Conservation (phyloP, 2,888 invertebrate genomes). For the Clanis bilineata region DNA sequence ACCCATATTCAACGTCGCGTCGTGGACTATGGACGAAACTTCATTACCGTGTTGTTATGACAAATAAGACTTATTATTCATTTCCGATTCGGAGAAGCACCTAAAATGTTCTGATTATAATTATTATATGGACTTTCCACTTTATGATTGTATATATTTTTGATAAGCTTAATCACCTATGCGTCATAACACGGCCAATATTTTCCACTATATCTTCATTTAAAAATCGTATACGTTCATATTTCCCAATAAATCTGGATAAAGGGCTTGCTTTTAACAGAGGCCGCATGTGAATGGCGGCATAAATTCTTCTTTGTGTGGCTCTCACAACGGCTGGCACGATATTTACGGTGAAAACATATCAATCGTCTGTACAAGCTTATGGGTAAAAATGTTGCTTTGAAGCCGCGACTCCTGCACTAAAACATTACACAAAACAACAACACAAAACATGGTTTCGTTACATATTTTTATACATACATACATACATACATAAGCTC, state of each 20-base stretch:
- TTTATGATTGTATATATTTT: not conserved
- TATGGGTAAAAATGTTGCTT: conserved; percentile 4
- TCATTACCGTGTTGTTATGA: no score
- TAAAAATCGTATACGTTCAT: conserved; percentile 20
- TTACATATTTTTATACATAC: no score
- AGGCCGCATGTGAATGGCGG: conserved; percentile 40
- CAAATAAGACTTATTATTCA: no score
- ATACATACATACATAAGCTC: no score
- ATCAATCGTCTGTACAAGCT: conserved; percentile 1
- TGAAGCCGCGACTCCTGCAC: not conserved
- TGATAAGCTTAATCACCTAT: not conserved
- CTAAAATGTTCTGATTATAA: no score
- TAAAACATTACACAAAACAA: no score
- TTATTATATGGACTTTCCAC: no score
- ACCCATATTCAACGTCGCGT: no score
- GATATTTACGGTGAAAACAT: not conserved
- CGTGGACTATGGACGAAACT: no score
- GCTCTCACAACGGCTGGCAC: conserved; percentile 15
- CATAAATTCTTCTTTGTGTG: conserved; percentile 63
- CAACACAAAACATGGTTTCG: no score
- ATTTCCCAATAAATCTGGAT: conserved; percentile 50
- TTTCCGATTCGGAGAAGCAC: no score
- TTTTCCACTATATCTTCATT: not conserved
- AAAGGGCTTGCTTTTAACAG: conserved; percentile 30
- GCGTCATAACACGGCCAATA: not conserved